A percentile compares a stretch with the other conserved stretches of the same genome.
Conservation (phyloP, 2,797 vertebrate genomes). For the Pelochelys cantorii region DNA sequence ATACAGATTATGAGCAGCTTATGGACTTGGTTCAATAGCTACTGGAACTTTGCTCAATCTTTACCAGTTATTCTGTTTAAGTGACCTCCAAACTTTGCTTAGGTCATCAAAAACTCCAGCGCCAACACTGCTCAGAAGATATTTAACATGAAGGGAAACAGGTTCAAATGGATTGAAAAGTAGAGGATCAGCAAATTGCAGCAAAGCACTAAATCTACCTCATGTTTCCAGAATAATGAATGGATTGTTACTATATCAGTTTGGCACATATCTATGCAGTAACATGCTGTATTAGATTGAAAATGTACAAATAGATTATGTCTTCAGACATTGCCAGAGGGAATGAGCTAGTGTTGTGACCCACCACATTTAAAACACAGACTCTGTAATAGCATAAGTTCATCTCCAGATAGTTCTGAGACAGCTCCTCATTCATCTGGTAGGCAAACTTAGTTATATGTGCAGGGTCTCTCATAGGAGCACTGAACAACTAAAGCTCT, state of each 20-base stretch:
- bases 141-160: conserved; percentile 67
- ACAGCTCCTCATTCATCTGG: neutral
- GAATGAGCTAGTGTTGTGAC: conserved; percentile 29
- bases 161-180: conserved; percentile 65
- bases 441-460: neutral
- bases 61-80: conserved; percentile 46
- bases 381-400: conserved; percentile 14
- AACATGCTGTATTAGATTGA: conserved; percentile 58
- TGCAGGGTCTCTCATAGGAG: neutral
- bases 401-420: neutral
- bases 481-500: neutral
- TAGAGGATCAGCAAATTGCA: conserved; percentile 64
- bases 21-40: conserved; percentile 67
- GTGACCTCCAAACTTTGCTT: conserved; percentile 65
- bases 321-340: conserved; percentile 18
- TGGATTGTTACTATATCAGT: conserved; percentile 53
- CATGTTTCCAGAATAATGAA: conserved; percentile 64
- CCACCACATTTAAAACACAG: conserved; percentile 7
- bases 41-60: conserved; percentile 60
- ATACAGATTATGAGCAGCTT: neutral
- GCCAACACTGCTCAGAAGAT: conserved; percentile 50
- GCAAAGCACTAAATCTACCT: conserved; percentile 55
- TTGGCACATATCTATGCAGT: neutral
- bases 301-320: conserved; percentile 53
- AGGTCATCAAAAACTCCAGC: conserved; percentile 55